Evolutionary conservation across 2,888 invertebrate genomes (phyloP).

Genomic region (Caenorhabditis plicata): DNA sequence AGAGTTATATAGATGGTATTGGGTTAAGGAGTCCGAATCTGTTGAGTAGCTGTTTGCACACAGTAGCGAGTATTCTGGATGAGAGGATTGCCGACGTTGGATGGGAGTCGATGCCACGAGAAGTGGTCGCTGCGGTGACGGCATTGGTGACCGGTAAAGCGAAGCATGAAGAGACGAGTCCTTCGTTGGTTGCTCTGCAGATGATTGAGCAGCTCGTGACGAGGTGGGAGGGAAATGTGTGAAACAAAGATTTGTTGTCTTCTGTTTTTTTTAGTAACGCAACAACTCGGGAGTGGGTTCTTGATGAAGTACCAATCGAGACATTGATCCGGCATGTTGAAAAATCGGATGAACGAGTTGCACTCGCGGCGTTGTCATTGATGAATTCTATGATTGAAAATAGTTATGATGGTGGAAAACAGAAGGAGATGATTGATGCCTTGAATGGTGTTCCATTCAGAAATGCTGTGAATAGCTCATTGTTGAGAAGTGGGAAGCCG

Average conservation of each 20-base stretch:
- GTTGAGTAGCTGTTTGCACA: constrained; percentile 23
- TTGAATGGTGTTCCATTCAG: constrained; percentile 50
- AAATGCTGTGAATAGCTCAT: constrained; percentile 41
- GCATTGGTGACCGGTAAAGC: constrained; percentile 38
- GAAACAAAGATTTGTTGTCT: not conserved
- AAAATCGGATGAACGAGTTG: constrained; percentile 75
- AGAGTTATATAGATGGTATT: too few relatives aligned
- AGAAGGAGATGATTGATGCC: constrained; percentile 17
- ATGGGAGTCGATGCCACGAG: constrained; percentile 32
- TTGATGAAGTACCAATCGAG: constrained; percentile 81
- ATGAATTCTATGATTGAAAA: constrained; percentile 73
- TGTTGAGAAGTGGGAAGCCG: constrained; percentile 33
- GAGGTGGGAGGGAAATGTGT: constrained; percentile 8
- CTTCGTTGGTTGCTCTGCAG: constrained; percentile 29
- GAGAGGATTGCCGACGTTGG: constrained; percentile 20
- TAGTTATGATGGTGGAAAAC: constrained; percentile 11
- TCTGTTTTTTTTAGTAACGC: constrained; percentile 8
- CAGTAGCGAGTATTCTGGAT: constrained; percentile 29
- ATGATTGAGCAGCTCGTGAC: constrained; percentile 38
- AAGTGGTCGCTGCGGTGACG: constrained; percentile 20
- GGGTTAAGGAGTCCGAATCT: constrained; percentile 15
- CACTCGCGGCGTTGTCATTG: constrained; percentile 88
- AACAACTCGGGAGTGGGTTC: constrained; percentile 18
- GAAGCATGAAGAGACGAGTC: constrained; percentile 39
- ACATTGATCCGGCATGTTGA: constrained; percentile 75